Conservation (phyloP, 35 echinoderm and acorn worm genomes). For the Acanthaster planci region DNA sequence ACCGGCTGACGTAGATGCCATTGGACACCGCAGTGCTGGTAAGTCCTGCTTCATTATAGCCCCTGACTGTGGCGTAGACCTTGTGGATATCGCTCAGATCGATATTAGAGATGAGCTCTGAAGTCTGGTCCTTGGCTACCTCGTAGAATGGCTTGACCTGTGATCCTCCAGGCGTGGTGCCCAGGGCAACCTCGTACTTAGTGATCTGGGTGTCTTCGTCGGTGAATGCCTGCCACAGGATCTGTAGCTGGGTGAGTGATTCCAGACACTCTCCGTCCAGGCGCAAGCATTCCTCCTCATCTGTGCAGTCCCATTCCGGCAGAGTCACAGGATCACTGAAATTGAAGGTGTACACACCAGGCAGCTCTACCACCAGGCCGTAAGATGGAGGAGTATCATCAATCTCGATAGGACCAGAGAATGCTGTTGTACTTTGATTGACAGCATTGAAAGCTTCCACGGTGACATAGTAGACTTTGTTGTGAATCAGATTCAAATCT, state of each 20-base stretch:
- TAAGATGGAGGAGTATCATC: constrained; percentile 46
- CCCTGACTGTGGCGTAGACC: constrained; percentile 36
- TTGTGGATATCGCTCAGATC: background rate
- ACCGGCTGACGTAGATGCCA: constrained; percentile 40
- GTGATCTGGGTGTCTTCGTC: constrained; percentile 20
- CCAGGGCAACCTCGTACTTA: constrained; percentile 6
- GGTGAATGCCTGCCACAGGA: constrained; percentile 49
- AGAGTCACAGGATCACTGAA: background rate
- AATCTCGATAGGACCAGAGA: constrained; percentile 29
- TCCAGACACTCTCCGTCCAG: constrained; percentile 37
- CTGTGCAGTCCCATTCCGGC: constrained; percentile 20
- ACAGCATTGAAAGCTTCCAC: constrained; percentile 34
- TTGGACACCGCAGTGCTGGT: constrained; percentile 30
- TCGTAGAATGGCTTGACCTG: constrained; percentile 8
- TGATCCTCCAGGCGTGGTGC: background rate
- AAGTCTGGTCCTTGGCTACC: background rate
- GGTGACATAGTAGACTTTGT: constrained; percentile 35
- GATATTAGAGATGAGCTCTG: background rate
- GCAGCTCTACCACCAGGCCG: constrained; percentile 37
- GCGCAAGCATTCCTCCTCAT: constrained; percentile 20
- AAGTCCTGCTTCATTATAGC: constrained; percentile 46
- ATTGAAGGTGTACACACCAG: constrained; percentile 24
- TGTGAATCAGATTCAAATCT: constrained; percentile 21
- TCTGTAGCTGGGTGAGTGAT: constrained; percentile 27
- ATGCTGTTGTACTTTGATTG: constrained; percentile 19